Evolutionary conservation across 2,888 invertebrate species (phyloP).

Genomic region (Eubasilissa splendida): DNA sequence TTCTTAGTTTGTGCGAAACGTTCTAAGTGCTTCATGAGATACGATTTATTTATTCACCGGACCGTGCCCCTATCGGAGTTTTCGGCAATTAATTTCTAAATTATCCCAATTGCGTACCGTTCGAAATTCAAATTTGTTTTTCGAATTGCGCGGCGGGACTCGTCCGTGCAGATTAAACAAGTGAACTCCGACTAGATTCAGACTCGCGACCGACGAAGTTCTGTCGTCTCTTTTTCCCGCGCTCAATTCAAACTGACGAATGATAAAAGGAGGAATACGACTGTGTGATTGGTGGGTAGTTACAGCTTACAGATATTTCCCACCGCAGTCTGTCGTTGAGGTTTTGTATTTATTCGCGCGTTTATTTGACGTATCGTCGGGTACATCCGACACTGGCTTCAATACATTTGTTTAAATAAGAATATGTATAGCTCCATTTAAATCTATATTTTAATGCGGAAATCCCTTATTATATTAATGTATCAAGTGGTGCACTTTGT

Average conservation of each 20-base stretch:
- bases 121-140: constrained; percentile 37
- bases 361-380: background rate
- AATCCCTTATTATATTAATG: too few relatives aligned
- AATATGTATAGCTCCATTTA: too few relatives aligned
- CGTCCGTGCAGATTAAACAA: constrained; percentile 47
- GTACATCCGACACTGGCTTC: too few relatives aligned
- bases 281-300: background rate
- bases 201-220: background rate
- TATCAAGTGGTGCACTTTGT: too few relatives aligned
- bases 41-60: too few relatives aligned
- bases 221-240: background rate
- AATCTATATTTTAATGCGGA: too few relatives aligned
- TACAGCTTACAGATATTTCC: constrained; percentile 10
- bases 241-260: background rate
- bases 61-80: background rate
- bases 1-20: too few relatives aligned
- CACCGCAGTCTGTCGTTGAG: constrained; percentile 13
- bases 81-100: constrained; percentile 4
- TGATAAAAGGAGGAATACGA: background rate
- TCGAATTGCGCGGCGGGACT: constrained; percentile 37
- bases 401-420: too few relatives aligned
- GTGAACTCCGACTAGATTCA: constrained; percentile 1
- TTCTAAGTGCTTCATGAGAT: too few relatives aligned
- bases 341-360: constrained; percentile 17
- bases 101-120: constrained; percentile 1